Base-by-base conservation (phyloP, 1,140 invertebrate genomes). In the Zaprionus kolodkinae region DNA sequence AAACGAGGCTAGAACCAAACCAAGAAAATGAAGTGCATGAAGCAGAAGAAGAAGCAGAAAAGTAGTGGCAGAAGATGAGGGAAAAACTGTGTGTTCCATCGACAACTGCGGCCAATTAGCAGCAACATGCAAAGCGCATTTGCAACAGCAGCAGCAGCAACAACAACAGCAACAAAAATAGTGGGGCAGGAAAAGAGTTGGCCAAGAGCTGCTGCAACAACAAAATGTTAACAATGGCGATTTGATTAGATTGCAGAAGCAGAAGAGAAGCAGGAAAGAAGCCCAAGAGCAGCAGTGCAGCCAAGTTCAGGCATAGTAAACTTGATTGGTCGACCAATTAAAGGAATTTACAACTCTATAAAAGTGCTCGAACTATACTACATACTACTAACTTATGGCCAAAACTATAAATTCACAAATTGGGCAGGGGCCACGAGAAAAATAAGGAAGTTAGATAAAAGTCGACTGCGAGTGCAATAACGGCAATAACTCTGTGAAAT, bases 71-170 rank as follows among this genome's bases (percentile, higher is more conserved):
- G 57, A 21, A 60, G 15, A 57, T 56, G 50, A 55, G 48, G 62
- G 62, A 67, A 79, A 65, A 88, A 84, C 76, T 76, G 76, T 80
- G 33, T 10, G 27, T 45, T 21, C 48, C 67, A 88, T 85, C 84
- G 86, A 88, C 86, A 88, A 88, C 85, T 81, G 78, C 84, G 85
- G 81, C 85, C 85, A 89, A 89, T 89, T 89, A 89, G 85, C 85
- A 84, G 85, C 76, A 81, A 89, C 85, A 89, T 86, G 85, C 86
- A 85, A 89, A 89, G 78, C 81, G 76, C 86, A 89, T 89, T 89
- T 81, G 86, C 78, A 89, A 86, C 78, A 76, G 72, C 45, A 50
- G 48, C 60, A 67, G 62, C 43, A 48, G 27, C 48, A 76, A 17
- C 30, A 50, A 10, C 55, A 35, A 36, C 30, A 40, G 40, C 43